These are phyloP conservation scores for Danaus melanippus DNA, from an alignment of 1,140 invertebrate species.

Conservation along the genomic window DNA sequence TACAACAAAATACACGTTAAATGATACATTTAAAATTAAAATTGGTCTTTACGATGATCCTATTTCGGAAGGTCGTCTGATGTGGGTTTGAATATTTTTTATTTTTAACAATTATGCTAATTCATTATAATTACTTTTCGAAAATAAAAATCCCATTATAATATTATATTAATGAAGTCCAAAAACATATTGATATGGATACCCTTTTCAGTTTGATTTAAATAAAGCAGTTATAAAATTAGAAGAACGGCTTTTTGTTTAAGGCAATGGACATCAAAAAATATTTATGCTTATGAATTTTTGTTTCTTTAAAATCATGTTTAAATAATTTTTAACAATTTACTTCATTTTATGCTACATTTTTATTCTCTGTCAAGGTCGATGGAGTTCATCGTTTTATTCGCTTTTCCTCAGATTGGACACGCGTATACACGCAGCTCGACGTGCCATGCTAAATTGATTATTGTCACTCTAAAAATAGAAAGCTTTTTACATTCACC, in stretches of 20 bases:
- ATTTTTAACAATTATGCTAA: conserved; percentile 7
- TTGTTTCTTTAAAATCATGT: neutral
- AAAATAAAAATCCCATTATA: conserved; percentile 6
- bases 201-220: too few species aligned
- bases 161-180: too few species aligned
- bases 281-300: neutral
- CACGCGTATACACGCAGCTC: conserved; percentile 24
- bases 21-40: too few species aligned
- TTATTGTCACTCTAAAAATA: neutral
- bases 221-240: too few species aligned
- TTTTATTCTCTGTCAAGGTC: conserved; percentile 26
- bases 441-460: conserved; percentile 10
- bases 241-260: too few species aligned
- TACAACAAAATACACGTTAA: too few species aligned
- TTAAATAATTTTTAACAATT: neutral
- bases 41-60: too few species aligned
- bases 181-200: too few species aligned
- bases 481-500: conserved; percentile 19
- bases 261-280: too few species aligned
- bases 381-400: conserved; percentile 37
- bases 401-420: conserved; percentile 35
- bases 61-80: too few species aligned
- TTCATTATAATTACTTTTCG: conserved; percentile 1
- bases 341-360: neutral
- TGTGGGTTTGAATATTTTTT: conserved; percentile 5